Percentiles rank a stretch among this genome's conserved stretches.
These are phyloP conservation scores for Drosophila saltans DNA, from an alignment of 1,140 invertebrate genomes.

Conservation along the genomic window DNA sequence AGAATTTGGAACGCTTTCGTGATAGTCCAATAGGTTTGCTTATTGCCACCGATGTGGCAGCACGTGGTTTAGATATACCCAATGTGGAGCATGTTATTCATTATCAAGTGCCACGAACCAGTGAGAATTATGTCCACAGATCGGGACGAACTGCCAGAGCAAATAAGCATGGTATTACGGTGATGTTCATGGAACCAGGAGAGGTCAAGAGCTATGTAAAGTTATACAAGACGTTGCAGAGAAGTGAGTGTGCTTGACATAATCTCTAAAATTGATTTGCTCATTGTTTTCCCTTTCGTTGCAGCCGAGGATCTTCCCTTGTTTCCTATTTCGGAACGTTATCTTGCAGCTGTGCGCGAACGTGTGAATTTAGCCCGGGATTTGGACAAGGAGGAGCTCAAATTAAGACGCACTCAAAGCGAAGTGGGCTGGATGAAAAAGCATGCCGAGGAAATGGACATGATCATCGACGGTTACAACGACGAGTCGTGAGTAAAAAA, in stretches of 20 bases:
- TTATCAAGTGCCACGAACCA: slow-evolving; percentile 96
- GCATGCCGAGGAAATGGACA: slow-evolving; percentile 91
- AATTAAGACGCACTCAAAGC: slow-evolving; percentile 87
- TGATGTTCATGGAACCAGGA: slow-evolving; percentile 95
- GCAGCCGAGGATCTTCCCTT: slow-evolving; percentile 91
- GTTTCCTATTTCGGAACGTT: slow-evolving; percentile 90
- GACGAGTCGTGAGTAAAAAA: slow-evolving; percentile 60
- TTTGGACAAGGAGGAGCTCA: slow-evolving; percentile 90
- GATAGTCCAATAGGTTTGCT: slow-evolving; percentile 90
- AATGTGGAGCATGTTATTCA: slow-evolving; percentile 97
- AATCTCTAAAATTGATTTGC: background rate
- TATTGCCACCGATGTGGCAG: slow-evolving; percentile 99
- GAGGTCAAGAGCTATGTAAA: slow-evolving; percentile 92
- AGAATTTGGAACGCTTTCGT: slow-evolving; percentile 97
- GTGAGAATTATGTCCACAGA: slow-evolving; percentile 97
- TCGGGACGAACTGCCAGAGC: slow-evolving; percentile 98
- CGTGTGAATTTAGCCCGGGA: slow-evolving; percentile 90
- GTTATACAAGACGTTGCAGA: slow-evolving; percentile 91
- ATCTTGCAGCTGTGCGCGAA: slow-evolving; percentile 87
- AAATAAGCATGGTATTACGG: slow-evolving; percentile 93
- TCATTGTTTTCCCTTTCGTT: slow-evolving; percentile 19
- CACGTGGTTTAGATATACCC: slow-evolving; percentile 97
- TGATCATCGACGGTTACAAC: slow-evolving; percentile 89
- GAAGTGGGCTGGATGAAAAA: slow-evolving; percentile 93
- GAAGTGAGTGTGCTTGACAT: slow-evolving; percentile 85